Base-by-base conservation (phyloP, 2,797 vertebrate genomes). In the Notolabrus celidotus region DNA sequence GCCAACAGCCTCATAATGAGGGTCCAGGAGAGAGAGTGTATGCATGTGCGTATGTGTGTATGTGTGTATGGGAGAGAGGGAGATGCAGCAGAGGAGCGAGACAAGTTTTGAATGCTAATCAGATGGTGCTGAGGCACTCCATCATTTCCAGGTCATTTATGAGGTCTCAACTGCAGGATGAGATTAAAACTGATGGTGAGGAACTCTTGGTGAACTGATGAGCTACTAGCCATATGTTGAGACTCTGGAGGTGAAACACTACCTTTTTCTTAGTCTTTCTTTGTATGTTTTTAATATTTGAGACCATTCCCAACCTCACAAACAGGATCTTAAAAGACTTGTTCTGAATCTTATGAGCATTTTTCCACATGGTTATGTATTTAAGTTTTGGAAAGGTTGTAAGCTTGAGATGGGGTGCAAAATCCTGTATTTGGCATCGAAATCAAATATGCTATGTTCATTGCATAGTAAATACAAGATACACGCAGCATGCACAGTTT, bases 71-170 rank as follows among this genome's bases (percentile, higher is more conserved):
- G 16, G 25, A 3, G 23, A 42, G 20, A 22, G 29, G 50, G 51
- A 66, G 55, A 27, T 27, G 34, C 38, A 60, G 15, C 12, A 36
- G 61, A 41, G 51, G 39, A 75, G 57, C 41, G 63, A 31, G 65
- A 65, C 51, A 67, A 59, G 70, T 52, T 77, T 47, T 83, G 77
- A 85, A 88, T 88, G 71, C 59, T 88, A 86, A 91, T 85, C 62
- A 77, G 81, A 52, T 31, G 64, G 55, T 61, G 82, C 83, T 86
- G 75, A 80, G 78, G 79, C 3, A 65, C 71, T 78, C 69, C 79
- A 84, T 84, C 82, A 65, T 77, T 85, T 83, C 69, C 82, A 83
- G 80, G 70, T 63, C 61, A 41, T 84, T 85, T 78, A 80, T 81
- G 80, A 85, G 75, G 77, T 80, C 57, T 68, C 47, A 84, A 54